Base-by-base conservation (phyloP, 2,888 invertebrate genomes). In the Acleris literana region DNA sequence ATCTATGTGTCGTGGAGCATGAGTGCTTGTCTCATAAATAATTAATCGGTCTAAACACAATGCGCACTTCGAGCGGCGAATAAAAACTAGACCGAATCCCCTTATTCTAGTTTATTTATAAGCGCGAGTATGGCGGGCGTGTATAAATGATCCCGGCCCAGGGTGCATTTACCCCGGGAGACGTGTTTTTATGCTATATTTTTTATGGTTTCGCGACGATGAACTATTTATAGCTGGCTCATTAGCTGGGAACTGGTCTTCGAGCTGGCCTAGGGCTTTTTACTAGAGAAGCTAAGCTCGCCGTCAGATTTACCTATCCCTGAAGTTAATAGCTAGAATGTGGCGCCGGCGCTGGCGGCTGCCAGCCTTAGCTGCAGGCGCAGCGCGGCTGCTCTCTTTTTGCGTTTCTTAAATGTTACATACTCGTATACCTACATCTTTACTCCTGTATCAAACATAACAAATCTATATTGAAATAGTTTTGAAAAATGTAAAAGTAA, bases 221-320 rank as follows among this genome's bases (percentile, higher is more conserved):
- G 72, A 72, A 72, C 79, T 78, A 75, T 76, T 79, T 77, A 78
- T 81, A 81, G 78, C 77, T 63, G 70, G 65, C 74, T 77, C 78
- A 79, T 79, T 80, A 80, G 71, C 69, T 67, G 70, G 72, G 74
- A 78, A 80, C 80, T 73, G 76, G 82, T 80, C 71, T 72, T 67
- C 46, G 51, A 63, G 68, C 39, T 53, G 57, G 61, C 33, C 56
- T 59, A 56, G 64, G 67, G 71, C 72, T 69, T 72, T 70, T 74
- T 66, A 60, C 61, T 61, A 39, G 55, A 52, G 33, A 49, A 44
- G 48, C 55, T 44, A 43, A 61, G 56, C 56, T 46, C 53, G 52
- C 25, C 65, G 62, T 67, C 70, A 72, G 72, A 72, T 74, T 73
- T 71, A 29, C 33, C 33, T 33, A 71, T 69, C 64, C 51, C 6